Conservation (phyloP, 2,888 invertebrate species). For the Callimorpha dominula region DNA sequence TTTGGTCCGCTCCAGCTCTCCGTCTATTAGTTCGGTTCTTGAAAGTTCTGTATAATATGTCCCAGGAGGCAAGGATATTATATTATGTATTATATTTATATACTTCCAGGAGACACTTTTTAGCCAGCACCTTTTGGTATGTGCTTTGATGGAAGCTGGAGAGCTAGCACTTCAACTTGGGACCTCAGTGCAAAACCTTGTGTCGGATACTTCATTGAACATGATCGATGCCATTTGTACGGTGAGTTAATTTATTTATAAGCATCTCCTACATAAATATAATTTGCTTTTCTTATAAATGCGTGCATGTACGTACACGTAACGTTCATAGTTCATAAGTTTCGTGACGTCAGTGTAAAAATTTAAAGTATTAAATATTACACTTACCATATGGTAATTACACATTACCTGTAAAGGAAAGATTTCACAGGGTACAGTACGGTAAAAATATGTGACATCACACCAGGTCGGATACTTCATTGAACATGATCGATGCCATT, state of each 20-base stretch:
- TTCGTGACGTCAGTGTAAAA: too few relatives aligned
- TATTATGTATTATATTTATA: background rate
- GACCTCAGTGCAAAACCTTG: slow-evolving; percentile 96
- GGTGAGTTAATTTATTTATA: slow-evolving; percentile 60
- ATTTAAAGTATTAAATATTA: too few relatives aligned
- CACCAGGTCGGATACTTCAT: slow-evolving; percentile 94
- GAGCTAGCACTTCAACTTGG: slow-evolving; percentile 96
- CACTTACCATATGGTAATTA: too few relatives aligned
- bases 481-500: slow-evolving; percentile 89
- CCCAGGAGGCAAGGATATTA: background rate
- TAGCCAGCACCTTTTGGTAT: slow-evolving; percentile 96
- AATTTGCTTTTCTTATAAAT: background rate
- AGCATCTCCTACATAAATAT: background rate
- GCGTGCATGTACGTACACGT: background rate
- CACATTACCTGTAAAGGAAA: too few relatives aligned
- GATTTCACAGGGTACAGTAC: too few relatives aligned
- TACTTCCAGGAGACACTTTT: slow-evolving; percentile 91
- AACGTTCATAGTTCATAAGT: too few relatives aligned
- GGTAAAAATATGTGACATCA: too few relatives aligned
- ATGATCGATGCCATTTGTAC: slow-evolving; percentile 88
- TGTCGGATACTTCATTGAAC: slow-evolving; percentile 94
- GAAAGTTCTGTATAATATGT: too few relatives aligned
- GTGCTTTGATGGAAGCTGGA: slow-evolving; percentile 97
- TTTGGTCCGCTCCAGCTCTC: too few relatives aligned
- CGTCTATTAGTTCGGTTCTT: too few relatives aligned